phyloP scores from a whole-genome alignment of 92 coral and sea anemone species.

The Ricordea florida region DNA sequence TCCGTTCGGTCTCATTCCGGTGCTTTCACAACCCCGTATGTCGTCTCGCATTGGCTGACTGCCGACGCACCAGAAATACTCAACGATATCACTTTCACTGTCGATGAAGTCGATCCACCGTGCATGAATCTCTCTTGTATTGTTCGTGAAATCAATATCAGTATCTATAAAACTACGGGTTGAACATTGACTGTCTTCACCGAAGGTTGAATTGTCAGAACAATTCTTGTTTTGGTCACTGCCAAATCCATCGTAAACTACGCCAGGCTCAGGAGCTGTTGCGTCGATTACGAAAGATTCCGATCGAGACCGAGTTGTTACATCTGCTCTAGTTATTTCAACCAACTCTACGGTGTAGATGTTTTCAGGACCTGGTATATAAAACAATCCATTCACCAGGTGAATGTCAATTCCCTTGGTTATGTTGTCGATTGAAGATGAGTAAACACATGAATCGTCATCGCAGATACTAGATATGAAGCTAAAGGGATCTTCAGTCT shows the following conservation, averaged over 20 bases:
- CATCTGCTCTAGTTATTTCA: slow-evolving; percentile 62
- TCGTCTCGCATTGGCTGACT: slow-evolving; percentile 78
- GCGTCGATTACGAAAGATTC: too few species aligned
- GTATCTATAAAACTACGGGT: slow-evolving; percentile 81
- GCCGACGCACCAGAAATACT: slow-evolving; percentile 94
- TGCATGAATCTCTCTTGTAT: slow-evolving; percentile 83
- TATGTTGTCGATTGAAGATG: too few species aligned
- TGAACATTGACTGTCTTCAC: slow-evolving; percentile 91
- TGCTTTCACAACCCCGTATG: slow-evolving; percentile 85
- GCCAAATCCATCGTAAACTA: slow-evolving; percentile 78
- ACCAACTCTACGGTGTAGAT: slow-evolving; percentile 52
- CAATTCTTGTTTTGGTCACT: slow-evolving; percentile 78
- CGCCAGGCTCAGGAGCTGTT: slow-evolving; percentile 72
- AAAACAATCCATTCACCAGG: slow-evolving; percentile 58
- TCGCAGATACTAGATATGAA: too few species aligned
- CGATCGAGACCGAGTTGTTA: too few species aligned
- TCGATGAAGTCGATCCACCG: slow-evolving; percentile 96
- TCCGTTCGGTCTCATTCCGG: slow-evolving; percentile 77
- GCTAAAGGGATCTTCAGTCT: too few species aligned
- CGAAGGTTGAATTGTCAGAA: slow-evolving; percentile 80
- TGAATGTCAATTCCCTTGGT: too few species aligned
- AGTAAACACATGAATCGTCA: too few species aligned
- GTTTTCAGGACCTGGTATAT: slow-evolving; percentile 52
- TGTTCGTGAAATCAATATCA: slow-evolving; percentile 82
- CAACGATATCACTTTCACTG: slow-evolving; percentile 85